These are phyloP conservation scores for Drosophila kanapiae DNA, from an alignment of 1,140 invertebrate species.

Conservation along the genomic window DNA sequence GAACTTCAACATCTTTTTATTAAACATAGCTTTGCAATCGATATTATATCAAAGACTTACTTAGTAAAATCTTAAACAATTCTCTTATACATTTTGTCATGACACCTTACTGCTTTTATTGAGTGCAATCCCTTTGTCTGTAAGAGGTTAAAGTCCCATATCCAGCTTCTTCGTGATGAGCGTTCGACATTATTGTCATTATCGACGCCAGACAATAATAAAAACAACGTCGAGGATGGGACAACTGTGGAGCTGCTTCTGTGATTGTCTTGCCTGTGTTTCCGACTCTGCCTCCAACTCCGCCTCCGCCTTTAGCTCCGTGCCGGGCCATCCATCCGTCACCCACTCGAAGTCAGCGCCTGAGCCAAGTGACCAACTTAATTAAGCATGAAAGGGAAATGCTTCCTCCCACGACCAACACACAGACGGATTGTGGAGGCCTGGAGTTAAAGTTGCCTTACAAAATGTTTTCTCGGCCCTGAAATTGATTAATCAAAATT, in stretches of 20 bases:
- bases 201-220: constrained; percentile 40
- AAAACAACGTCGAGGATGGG: background rate
- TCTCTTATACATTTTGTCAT: no score
- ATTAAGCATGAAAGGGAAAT: constrained; percentile 79
- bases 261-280: constrained; percentile 19
- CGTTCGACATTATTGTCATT: constrained; percentile 51
- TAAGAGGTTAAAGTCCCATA: constrained; percentile 12
- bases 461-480: constrained; percentile 57
- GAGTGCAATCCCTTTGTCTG: background rate
- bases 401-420: constrained; percentile 69
- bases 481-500: constrained; percentile 77
- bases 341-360: constrained; percentile 76
- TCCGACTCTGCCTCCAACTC: constrained; percentile 9
- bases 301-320: background rate
- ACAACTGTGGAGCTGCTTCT: constrained; percentile 16
- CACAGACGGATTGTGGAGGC: constrained; percentile 13
- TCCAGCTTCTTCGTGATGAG: constrained; percentile 46
- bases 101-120: background rate
- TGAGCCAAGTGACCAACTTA: constrained; percentile 78
- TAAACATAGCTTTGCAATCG: no score
- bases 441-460: constrained; percentile 44
- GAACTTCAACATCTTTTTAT: no score
- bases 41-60: no score
- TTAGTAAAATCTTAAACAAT: no score
- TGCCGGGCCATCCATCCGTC: constrained; percentile 39